Evolutionary conservation across 2,888 invertebrate species (phyloP).

Genomic region (Fragum whitleyi): DNA sequence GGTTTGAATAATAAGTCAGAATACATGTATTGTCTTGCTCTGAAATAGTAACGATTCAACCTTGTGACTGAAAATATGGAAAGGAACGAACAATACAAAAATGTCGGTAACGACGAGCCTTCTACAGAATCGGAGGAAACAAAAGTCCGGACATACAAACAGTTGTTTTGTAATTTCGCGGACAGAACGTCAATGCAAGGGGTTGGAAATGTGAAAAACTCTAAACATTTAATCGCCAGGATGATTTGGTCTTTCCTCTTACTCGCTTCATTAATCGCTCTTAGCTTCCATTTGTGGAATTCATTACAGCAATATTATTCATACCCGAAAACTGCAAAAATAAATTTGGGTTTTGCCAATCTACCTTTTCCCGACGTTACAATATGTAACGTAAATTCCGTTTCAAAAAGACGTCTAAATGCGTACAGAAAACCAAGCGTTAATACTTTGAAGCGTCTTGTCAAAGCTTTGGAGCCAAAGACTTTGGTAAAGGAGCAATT

Average conservation of each 20-base stretch:
- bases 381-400: slow-evolving; percentile 10
- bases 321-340: slow-evolving; percentile 19
- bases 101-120: neutral
- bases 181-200: slow-evolving; percentile 13
- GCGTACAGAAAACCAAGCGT: neutral
- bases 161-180: slow-evolving; percentile 13
- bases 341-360: slow-evolving; percentile 12
- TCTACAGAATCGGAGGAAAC: neutral
- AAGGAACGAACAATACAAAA: neutral
- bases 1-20: no score
- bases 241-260: slow-evolving; percentile 14
- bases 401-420: slow-evolving; percentile 8
- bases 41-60: no score
- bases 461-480: slow-evolving; percentile 8
- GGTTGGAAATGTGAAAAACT: slow-evolving; percentile 4
- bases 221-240: slow-evolving; percentile 5
- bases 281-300: slow-evolving; percentile 9
- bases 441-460: neutral
- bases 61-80: no score
- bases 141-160: neutral
- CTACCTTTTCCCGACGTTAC: slow-evolving; percentile 9
- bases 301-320: slow-evolving; percentile 11
- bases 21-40: no score
- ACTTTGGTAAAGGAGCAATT: neutral
- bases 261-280: neutral